Base-by-base conservation (phyloP, 1,140 invertebrate genomes). In the Pomacea maculata region DNA sequence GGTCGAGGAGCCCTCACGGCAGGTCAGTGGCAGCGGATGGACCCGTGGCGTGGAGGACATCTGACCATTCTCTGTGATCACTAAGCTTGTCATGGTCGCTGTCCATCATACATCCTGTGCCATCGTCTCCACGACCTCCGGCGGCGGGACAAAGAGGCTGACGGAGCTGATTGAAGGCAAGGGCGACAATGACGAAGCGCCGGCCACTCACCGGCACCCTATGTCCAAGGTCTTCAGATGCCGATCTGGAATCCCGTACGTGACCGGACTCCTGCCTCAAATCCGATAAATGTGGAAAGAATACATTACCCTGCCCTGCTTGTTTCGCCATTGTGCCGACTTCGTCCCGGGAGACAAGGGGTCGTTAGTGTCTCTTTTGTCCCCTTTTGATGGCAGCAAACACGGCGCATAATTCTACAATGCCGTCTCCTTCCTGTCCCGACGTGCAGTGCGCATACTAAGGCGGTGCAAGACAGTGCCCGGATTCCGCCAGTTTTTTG, bases 331-430 rank as follows among this genome's bases (percentile, higher is more conserved):
- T 78, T 78, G 77, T 78, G 34, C 21, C 14, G 34, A 45, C 29
- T 65, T 9, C 67, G 45, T 70, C 77, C 77, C 77, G 25, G 21
- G 77, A 67, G 77, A 78, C 17, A 64, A 61, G 14, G n/a, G 65
- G 77, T 78, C 77, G 70, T 78, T 78, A 78, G 77, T 54, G 67
- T n/a, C 34, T 15, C 67, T 70, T 78, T 78, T 78, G 77, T 78
- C 77, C 77, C 77, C 77, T 25, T 78, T 78, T 78, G 77, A 78
- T 78, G 77, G 77, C 77, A 67, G 70, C 77, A 78, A 78, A 78
- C 77, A 78, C 77, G 77, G 45, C 63, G 61, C 77, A 78, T 78
- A 78, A 78, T 78, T 78, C 77, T 45, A 78, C 77, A 78, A 78
- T 78, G 77, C 65, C 17, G 64, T 67, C 70, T 65, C 77, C 77